Conservation (phyloP, 2,113 vertebrate genomes). For the Caloenas nicobarica region DNA sequence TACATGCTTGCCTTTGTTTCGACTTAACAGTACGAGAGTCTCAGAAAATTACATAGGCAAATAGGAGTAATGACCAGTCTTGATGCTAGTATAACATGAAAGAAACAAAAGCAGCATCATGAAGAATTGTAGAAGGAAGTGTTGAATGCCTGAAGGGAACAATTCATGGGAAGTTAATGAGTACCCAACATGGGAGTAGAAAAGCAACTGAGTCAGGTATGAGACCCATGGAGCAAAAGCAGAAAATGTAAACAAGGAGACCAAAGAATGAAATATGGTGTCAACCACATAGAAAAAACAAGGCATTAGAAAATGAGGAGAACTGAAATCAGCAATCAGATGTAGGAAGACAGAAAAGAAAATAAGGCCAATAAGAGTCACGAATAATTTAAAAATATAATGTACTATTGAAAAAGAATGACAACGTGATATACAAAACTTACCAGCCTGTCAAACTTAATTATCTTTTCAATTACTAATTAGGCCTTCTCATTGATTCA, state of each 20-base stretch:
- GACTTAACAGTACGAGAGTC: neutral
- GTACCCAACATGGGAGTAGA: neutral
- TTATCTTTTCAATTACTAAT: constrained; percentile 24
- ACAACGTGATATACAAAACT: neutral
- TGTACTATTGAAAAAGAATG: neutral
- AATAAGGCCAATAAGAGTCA: neutral
- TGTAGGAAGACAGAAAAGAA: neutral
- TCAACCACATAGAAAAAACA: neutral
- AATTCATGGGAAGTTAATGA: neutral
- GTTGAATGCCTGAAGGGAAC: neutral
- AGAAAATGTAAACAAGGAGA: neutral
- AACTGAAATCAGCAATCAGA: neutral
- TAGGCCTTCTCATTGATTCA: neutral
- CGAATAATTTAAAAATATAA: neutral
- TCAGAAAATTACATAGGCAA: neutral
- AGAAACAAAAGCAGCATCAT: neutral
- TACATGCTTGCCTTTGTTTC: neutral
- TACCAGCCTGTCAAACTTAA: neutral
- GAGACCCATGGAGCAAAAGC: neutral
- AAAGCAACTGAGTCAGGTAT: neutral
- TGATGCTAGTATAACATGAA: neutral
- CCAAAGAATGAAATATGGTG: neutral
- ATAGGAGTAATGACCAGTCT: neutral
- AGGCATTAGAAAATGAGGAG: neutral
- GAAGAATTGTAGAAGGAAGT: neutral